phyloP scores from a whole-genome alignment of 2,797 vertebrate species.

The Spizella passerina region DNA sequence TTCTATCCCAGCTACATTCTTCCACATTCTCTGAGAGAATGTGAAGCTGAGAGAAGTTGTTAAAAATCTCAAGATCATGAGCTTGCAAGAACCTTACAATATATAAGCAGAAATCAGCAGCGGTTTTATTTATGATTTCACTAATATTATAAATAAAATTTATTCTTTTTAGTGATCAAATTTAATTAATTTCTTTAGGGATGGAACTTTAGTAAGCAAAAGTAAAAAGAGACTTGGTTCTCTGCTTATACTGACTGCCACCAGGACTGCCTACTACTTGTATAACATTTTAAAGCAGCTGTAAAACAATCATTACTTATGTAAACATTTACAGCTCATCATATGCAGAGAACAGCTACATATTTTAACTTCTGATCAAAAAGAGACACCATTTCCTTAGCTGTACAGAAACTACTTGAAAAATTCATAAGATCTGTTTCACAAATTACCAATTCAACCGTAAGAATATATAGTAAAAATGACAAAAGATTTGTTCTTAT shows the following conservation, averaged over 20 bases:
- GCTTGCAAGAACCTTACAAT: neutral
- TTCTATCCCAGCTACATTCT: neutral
- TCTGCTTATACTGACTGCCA: neutral
- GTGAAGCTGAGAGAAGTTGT: neutral
- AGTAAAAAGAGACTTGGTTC: neutral
- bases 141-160: neutral
- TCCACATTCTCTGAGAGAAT: neutral
- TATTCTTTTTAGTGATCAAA: neutral
- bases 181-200: neutral
- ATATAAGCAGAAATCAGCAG: neutral
- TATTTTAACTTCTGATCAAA: conserved; percentile 56
- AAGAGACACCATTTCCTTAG: conserved; percentile 66
- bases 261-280: conserved; percentile 1
- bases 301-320: conserved; percentile 44
- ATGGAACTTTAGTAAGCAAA: conserved; percentile 7
- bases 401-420: conserved; percentile 85
- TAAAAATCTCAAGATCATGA: neutral
- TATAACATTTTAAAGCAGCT: neutral
- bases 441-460: conserved; percentile 88
- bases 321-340: conserved; percentile 38
- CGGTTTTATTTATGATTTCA: neutral
- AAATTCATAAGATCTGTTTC: conserved; percentile 98
- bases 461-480: conserved; percentile 82
- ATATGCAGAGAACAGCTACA: neutral
- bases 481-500: conserved; percentile 98